Evolutionary conservation across 2,797 vertebrate species (phyloP).

Genomic region (Rhabdomys pumilio): DNA sequence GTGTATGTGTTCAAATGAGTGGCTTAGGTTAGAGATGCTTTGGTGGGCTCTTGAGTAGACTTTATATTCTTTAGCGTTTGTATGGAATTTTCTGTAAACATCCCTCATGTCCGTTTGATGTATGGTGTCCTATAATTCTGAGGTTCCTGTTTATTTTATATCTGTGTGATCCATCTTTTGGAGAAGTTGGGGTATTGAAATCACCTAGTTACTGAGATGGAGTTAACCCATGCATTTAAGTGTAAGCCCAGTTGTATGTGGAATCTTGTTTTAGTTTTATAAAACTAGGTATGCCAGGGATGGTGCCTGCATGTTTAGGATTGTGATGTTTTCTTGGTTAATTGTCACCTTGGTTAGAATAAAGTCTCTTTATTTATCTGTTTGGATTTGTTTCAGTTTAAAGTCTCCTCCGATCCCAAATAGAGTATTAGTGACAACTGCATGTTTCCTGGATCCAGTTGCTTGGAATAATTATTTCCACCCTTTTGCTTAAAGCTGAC

Average conservation of each 20-base stretch:
- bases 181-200: not conserved
- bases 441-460: not conserved
- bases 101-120: too few relatives aligned
- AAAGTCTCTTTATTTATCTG: not conserved
- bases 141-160: not conserved
- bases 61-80: not conserved
- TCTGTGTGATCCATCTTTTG: not conserved
- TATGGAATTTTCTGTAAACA: not conserved
- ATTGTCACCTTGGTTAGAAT: not conserved
- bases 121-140: not conserved
- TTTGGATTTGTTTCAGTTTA: not conserved
- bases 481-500: not conserved
- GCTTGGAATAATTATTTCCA: not conserved
- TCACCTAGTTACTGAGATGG: not conserved
- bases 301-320: not conserved
- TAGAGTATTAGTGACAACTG: not conserved
- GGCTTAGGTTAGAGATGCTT: not conserved
- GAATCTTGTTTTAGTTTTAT: not conserved
- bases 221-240: not conserved
- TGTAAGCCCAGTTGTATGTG: not conserved
- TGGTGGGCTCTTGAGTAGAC: not conserved
- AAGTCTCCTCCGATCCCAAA: not conserved
- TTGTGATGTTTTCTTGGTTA: not conserved
- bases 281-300: not conserved
- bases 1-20: not conserved